Conservation (phyloP, 2,113 vertebrate genomes). For the Gopherus flavomarginatus region DNA sequence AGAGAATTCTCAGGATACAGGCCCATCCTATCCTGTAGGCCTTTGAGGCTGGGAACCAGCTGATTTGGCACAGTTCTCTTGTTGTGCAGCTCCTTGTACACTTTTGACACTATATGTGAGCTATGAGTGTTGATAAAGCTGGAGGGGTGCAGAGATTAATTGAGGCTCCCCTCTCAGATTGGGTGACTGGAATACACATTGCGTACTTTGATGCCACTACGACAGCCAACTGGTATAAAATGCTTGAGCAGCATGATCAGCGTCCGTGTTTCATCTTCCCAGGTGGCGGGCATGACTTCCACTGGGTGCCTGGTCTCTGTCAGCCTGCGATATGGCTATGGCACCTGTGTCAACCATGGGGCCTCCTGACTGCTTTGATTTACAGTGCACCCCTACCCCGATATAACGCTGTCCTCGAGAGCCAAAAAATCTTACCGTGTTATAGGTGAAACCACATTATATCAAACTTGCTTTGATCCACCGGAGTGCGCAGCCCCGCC, state of each 20-base stretch:
- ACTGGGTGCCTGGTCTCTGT: neutral
- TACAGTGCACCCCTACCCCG: neutral
- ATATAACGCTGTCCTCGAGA: too few relatives aligned
- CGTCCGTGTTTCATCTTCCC: neutral
- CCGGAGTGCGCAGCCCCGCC: too few relatives aligned
- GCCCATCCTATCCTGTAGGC: neutral
- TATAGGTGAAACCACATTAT: too few relatives aligned
- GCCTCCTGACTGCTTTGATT: neutral
- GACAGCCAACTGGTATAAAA: constrained; percentile 51
- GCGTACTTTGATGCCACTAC: constrained; percentile 25
- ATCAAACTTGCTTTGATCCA: too few relatives aligned
- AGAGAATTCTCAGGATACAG: neutral
- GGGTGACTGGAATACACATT: neutral
- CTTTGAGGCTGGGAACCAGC: neutral
- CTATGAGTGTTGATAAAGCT: constrained; percentile 9
- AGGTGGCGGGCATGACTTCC: constrained; percentile 28
- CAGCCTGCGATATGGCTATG: neutral
- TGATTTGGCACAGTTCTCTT: neutral
- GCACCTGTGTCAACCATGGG: neutral
- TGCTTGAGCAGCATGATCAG: neutral
- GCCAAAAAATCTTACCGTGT: too few relatives aligned
- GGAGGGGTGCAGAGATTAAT: constrained; percentile 37
- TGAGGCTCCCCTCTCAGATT: constrained; percentile 28
- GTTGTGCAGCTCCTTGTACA: constrained; percentile 17
- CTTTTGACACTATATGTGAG: constrained; percentile 19